Conservation (phyloP, 1,140 invertebrate species). For the Zaprionus ghesquierei region DNA sequence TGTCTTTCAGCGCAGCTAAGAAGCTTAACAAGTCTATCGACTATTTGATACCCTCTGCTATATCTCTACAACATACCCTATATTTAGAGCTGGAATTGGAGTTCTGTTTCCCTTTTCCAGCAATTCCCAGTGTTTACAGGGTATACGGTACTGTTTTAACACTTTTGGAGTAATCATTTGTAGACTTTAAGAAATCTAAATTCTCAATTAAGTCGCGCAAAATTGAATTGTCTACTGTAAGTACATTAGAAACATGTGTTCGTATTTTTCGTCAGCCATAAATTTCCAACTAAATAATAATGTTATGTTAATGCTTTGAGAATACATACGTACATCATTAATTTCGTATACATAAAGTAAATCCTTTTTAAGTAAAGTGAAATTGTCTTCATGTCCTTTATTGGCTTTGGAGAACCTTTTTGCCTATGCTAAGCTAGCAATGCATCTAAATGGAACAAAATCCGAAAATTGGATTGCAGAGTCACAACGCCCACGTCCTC, state of each 20-base stretch:
- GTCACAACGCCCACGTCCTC: conserved; percentile 71
- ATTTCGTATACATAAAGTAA: conserved; percentile 51
- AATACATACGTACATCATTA: conserved; percentile 77
- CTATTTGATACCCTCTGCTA: too few relatives aligned
- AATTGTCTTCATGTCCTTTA: conserved; percentile 62
- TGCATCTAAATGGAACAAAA: conserved; percentile 75
- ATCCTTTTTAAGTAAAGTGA: conserved; percentile 69
- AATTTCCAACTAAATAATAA: conserved; percentile 44
- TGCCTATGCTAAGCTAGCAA: conserved; percentile 67
- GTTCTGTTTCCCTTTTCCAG: not conserved
- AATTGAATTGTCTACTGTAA: not conserved
- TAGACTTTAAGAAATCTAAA: not conserved
- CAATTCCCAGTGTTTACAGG: not conserved
- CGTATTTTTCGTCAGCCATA: conserved; percentile 19
- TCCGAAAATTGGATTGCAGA: conserved; percentile 77
- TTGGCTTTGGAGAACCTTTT: conserved; percentile 50
- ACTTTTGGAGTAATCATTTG: not conserved
- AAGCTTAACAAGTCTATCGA: too few relatives aligned
- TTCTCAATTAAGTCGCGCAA: not conserved
- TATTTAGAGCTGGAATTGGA: not conserved
- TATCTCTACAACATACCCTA: too few relatives aligned
- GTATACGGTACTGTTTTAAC: not conserved
- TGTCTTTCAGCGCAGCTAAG: too few relatives aligned
- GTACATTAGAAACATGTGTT: conserved; percentile 38
- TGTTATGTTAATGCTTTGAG: conserved; percentile 82